These are phyloP conservation scores for Araneus ventricosus DNA, from an alignment of 1,140 invertebrate genomes.

Conservation along the genomic window DNA sequence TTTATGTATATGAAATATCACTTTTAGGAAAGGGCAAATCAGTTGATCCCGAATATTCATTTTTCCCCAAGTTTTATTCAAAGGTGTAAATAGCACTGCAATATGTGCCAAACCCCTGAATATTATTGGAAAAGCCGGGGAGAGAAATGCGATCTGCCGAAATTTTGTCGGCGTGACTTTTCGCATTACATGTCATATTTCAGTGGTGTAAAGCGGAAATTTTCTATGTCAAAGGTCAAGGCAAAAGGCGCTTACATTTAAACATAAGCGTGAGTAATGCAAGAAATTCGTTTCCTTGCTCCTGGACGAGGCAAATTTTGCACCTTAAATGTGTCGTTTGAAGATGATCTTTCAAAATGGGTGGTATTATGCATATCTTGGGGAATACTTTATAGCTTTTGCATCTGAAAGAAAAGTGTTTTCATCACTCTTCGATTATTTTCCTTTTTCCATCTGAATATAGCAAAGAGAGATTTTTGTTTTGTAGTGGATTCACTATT, in stretches of 20 bases:
- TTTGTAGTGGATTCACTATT: no score
- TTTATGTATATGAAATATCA: no score
- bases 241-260: conserved; percentile 15
- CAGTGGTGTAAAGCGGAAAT: conserved; percentile 58
- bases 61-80: no score
- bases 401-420: not conserved
- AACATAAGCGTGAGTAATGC: conserved; percentile 52
- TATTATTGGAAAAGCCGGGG: conserved; percentile 3
- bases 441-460: no score
- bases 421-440: not conserved
- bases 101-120: not conserved
- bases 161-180: conserved; percentile 55
- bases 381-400: not conserved
- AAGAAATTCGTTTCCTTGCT: conserved; percentile 21
- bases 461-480: no score
- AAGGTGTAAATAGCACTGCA: not conserved
- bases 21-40: no score
- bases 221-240: conserved; percentile 59
- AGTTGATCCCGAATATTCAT: no score
- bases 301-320: not conserved
- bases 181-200: conserved; percentile 63
- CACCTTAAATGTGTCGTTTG: not conserved
- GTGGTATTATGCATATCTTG: not conserved
- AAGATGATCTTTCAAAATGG: not conserved
- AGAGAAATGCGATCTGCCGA: conserved; percentile 55